Percentiles rank a stretch among this genome's conserved stretches.
These are phyloP conservation scores for Pegoplata infirma DNA, from an alignment of 2,888 invertebrate species.

Conservation along the genomic window DNA sequence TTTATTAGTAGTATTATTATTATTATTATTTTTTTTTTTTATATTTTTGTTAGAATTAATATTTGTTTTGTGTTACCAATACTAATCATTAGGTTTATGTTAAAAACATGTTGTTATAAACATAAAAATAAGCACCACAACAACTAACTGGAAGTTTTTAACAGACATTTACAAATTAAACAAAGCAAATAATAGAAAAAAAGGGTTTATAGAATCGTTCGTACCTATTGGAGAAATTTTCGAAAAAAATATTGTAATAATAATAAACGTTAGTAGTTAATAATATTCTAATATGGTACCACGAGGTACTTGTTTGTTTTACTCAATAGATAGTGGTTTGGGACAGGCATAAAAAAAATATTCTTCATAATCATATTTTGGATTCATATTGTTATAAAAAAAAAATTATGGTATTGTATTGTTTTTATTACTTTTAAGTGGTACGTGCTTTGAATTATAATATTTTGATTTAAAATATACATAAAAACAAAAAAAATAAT, in stretches of 20 bases:
- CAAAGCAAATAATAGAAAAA: no score
- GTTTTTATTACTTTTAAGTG: conserved; percentile 52
- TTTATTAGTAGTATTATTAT: neutral
- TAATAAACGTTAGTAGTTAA: neutral
- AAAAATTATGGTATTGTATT: conserved; percentile 36
- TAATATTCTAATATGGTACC: neutral
- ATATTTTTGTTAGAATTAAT: neutral
- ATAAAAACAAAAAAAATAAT: conserved; percentile 28
- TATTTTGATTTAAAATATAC: conserved; percentile 38
- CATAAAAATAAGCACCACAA: neutral
- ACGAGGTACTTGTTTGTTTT: conserved; percentile 22
- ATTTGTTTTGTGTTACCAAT: neutral
- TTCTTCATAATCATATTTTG: conserved; percentile 1
- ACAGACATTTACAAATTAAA: neutral
- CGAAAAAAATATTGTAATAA: neutral
- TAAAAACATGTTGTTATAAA: neutral
- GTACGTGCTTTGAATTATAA: conserved; percentile 60
- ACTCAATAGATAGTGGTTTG: conserved; percentile 4
- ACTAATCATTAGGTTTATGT: conserved; percentile 24
- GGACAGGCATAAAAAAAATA: conserved; percentile 10
- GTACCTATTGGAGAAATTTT: neutral
- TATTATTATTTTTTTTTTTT: neutral
- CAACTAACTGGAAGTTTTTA: neutral
- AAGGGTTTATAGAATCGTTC: neutral
- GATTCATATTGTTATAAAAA: neutral